Conservation (phyloP, 2,888 invertebrate species). For the Lepidocyrtinus sp. region DNA sequence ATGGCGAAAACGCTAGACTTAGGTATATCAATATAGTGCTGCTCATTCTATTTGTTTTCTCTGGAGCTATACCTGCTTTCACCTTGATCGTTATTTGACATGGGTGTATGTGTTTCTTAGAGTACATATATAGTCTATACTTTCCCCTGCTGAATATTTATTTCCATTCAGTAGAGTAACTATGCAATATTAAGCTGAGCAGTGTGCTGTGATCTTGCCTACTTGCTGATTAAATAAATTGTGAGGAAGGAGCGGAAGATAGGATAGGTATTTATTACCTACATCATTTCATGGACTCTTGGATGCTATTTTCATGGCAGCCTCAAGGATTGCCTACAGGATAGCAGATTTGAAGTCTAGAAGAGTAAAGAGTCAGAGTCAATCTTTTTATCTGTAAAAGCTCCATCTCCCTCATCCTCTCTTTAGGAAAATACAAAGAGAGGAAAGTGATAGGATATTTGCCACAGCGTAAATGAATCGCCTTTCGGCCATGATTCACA, state of each 20-base stretch:
- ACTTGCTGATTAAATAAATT: constrained; percentile 3
- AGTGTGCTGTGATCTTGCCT: background rate
- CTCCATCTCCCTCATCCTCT: no score
- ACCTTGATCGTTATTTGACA: no score
- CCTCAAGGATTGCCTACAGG: no score
- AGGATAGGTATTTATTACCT: background rate
- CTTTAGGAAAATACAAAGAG: background rate
- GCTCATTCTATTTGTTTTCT: constrained; percentile 1
- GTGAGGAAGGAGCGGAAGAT: no score
- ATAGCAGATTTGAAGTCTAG: background rate
- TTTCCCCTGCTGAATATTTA: no score
- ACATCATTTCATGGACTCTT: background rate
- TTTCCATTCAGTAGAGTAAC: no score
- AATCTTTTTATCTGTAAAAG: no score
- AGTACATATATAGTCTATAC: no score
- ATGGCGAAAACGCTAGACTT: background rate
- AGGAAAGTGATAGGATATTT: background rate
- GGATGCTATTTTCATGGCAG: no score
- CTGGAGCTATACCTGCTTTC: background rate
- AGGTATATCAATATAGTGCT: no score
- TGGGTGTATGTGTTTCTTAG: no score
- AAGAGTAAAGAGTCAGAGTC: background rate
- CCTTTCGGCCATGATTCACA: constrained; percentile 10
- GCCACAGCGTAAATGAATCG: background rate
- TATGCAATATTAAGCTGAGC: no score